Evolutionary conservation across 2,113 vertebrate species (phyloP), one percentile per base, ranked within the genome.

Genomic region (Girardinichthys multiradiatus): DNA sequence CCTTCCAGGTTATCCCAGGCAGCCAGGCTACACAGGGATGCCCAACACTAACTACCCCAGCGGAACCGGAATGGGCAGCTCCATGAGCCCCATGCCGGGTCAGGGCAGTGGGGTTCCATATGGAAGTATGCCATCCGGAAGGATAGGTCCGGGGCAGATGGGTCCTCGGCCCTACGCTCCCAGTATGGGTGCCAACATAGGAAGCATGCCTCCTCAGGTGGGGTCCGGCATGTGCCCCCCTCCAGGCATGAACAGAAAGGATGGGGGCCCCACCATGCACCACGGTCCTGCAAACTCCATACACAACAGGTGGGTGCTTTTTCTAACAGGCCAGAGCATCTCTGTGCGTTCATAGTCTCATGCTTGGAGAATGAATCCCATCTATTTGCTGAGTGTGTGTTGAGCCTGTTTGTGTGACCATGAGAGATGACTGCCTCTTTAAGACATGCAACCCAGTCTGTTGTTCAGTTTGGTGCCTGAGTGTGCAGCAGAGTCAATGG

Each of bases 221-320:
- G 95, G 89, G 37, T 95, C 95, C 1, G 97, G 97, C 64, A 99
- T 99, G 97, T 97, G 98, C 74, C 97, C 97, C 35, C 98, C 97
- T 90, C 96, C 98, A 1, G 96, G 94, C 66, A 95, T 98, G 95
- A 99, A 97, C 87, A 95, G 97, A 84, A 99, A 99, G 92, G 94
- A 95, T 31, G 93, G 94, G 0, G 93, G 91, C 19, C 94, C 95
- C 0, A 91, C 96, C 83, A 98, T 99, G 96, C 97, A 92, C 72
- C 94, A 97, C 0, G 96, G 91, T 62, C 89, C 94, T 12, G 69
- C 96, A 70, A 99, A 99, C 92, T 99, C 98, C 29, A 96, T 98
- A 94, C 98, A 97, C 90, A 97, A 91, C 93, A 97, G 98, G 98
- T 99, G 85, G 33, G 60, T 51, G n/a, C 15, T 45, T 45, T 19